phyloP scores from a whole-genome alignment of 2,113 vertebrate genomes.

The Talpa occidentalis region DNA sequence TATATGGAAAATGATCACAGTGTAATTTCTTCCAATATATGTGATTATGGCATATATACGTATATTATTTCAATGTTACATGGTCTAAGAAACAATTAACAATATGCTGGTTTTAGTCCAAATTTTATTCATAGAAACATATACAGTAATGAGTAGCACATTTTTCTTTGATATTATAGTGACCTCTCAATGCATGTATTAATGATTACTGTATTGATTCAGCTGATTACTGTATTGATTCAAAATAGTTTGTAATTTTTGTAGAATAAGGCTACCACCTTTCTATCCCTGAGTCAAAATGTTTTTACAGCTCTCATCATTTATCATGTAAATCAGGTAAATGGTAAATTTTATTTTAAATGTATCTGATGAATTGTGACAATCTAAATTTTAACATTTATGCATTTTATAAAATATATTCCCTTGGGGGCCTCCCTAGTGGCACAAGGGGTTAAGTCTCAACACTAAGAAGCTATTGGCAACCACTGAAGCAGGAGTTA shows the following conservation, averaged over 20 bases:
- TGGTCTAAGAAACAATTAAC: background rate
- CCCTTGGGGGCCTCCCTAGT: too few species aligned
- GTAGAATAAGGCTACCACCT: background rate
- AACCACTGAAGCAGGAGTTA: too few species aligned
- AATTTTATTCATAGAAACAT: background rate
- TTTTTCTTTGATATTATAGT: background rate
- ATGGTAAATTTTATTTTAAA: constrained; percentile 14
- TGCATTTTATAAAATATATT: constrained; percentile 27
- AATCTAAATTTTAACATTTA: background rate
- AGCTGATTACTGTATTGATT: background rate
- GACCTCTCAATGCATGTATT: background rate
- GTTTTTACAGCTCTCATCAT: background rate
- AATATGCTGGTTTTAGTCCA: background rate
- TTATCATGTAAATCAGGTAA: background rate
- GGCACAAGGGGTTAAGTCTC: too few species aligned
- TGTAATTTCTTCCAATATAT: background rate
- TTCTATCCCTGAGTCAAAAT: background rate
- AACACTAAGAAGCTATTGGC: too few species aligned
- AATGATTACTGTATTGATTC: background rate
- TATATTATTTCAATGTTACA: background rate
- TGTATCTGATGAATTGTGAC: constrained; percentile 6
- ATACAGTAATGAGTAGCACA: background rate
- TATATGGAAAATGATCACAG: background rate
- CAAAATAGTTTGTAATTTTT: background rate
- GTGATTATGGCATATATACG: background rate